A percentile compares a stretch with the other conserved stretches of the same genome.
Evolutionary conservation across 64 coral and sea anemone genomes (phyloP).

Genomic region (Montipora sp.): DNA sequence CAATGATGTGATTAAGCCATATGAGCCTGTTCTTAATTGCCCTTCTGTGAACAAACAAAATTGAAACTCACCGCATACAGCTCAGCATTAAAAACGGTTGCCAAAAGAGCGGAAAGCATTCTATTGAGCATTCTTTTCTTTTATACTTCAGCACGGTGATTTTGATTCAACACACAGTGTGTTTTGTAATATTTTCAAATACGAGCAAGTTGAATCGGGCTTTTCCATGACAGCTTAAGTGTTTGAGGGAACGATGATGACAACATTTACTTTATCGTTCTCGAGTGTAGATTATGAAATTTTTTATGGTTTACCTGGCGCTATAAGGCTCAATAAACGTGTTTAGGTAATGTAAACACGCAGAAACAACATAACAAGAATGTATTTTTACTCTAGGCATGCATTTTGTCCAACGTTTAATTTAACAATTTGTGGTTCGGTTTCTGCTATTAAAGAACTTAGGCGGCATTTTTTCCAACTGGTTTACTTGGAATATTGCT

Average conservation of each 20-base stretch:
- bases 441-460: background rate
- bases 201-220: background rate
- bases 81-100: conserved; percentile 13
- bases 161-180: background rate
- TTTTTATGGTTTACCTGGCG: conserved; percentile 42
- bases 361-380: background rate
- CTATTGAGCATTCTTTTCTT: conserved; percentile 2
- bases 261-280: conserved; percentile 13
- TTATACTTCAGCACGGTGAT: background rate
- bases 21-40: conserved; percentile 16
- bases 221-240: background rate
- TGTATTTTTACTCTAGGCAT: background rate
- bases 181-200: background rate
- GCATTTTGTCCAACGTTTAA: background rate
- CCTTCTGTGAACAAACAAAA: background rate
- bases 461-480: background rate
- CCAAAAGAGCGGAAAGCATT: background rate
- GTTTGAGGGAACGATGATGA: conserved; percentile 1
- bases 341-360: conserved; percentile 23
- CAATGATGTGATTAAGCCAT: background rate
- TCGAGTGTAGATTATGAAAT: background rate
- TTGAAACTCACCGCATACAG: conserved; percentile 9
- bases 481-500: background rate
- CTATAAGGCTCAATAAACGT: background rate
- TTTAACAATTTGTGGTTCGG: background rate